Evolutionary conservation across 1,140 invertebrate species (phyloP).

Genomic region (Drosophila carrolli): DNA sequence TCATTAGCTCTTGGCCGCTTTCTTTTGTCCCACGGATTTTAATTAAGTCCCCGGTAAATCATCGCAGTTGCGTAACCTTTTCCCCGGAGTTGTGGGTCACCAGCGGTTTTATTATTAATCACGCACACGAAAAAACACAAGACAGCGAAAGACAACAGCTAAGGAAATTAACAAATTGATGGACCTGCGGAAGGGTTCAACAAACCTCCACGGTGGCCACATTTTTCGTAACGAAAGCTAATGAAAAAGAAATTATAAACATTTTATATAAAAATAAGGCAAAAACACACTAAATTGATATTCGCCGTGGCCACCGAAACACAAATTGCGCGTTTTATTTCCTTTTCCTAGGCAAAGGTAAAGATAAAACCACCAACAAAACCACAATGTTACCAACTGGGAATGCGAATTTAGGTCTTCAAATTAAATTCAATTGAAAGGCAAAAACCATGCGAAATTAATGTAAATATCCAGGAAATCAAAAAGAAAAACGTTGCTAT

Average conservation of each 20-base stretch:
- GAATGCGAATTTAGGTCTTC: constrained; percentile 45
- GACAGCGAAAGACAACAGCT: constrained; percentile 20
- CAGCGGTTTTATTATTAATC: constrained; percentile 40
- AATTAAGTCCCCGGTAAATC: constrained; percentile 57
- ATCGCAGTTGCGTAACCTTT: constrained; percentile 46
- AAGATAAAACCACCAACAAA: constrained; percentile 37
- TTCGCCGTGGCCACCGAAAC: constrained; percentile 61
- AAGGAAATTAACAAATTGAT: constrained; percentile 60
- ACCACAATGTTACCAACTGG: constrained; percentile 40
- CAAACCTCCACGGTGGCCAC: constrained; percentile 47
- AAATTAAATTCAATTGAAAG: constrained; percentile 59
- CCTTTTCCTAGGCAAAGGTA: constrained; percentile 64
- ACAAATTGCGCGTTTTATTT: constrained; percentile 78
- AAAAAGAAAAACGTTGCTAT: constrained; percentile 11
- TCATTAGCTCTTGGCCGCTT: constrained; percentile 47
- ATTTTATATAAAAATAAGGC: constrained; percentile 73
- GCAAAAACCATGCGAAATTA: constrained; percentile 44
- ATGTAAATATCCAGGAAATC: constrained; percentile 41
- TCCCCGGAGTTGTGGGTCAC: constrained; percentile 44
- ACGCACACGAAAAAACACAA: constrained; percentile 36
- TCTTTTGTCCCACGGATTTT: constrained; percentile 62
- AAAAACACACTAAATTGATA: constrained; percentile 54
- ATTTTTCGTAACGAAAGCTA: constrained; percentile 70
- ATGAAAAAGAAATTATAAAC: constrained; percentile 79
- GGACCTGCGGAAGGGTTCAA: constrained; percentile 60